These are phyloP conservation scores for Polydrusus cervinus DNA, from an alignment of 2,888 invertebrate species.

Conservation along the genomic window DNA sequence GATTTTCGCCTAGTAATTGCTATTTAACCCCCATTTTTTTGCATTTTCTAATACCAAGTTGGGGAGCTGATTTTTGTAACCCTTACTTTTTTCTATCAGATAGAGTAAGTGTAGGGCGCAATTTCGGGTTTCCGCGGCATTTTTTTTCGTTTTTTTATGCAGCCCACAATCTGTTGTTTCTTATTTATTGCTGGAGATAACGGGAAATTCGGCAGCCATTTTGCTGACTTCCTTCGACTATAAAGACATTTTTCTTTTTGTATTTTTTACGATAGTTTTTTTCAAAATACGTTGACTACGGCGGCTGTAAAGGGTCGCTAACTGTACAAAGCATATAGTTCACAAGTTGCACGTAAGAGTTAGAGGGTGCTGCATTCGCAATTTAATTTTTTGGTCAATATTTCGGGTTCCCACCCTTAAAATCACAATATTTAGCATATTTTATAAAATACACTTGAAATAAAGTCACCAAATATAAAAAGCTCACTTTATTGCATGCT, in stretches of 20 bases:
- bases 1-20: slow-evolving; percentile 40
- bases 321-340: too few relatives aligned
- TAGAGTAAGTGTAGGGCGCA: too few relatives aligned
- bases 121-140: not conserved
- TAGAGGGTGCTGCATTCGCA: too few relatives aligned
- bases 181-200: not conserved
- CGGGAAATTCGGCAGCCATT: not conserved
- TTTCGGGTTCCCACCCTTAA: too few relatives aligned
- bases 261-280: slow-evolving; percentile 5
- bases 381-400: too few relatives aligned
- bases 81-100: too few relatives aligned
- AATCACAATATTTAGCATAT: too few relatives aligned
- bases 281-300: not conserved
- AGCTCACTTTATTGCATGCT: too few relatives aligned
- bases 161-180: not conserved
- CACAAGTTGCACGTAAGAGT: too few relatives aligned
- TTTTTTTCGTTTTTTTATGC: not conserved
- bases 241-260: slow-evolving; percentile 21
- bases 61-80: not conserved
- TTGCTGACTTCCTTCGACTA: not conserved
- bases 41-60: slow-evolving; percentile 4
- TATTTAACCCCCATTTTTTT: slow-evolving; percentile 31
- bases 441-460: too few relatives aligned
- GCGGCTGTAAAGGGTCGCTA: not conserved
- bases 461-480: too few relatives aligned